A percentile compares a stretch with the other conserved stretches of the same genome.
Conservation (phyloP, 2,888 invertebrate genomes). For the Elmis aenea region DNA sequence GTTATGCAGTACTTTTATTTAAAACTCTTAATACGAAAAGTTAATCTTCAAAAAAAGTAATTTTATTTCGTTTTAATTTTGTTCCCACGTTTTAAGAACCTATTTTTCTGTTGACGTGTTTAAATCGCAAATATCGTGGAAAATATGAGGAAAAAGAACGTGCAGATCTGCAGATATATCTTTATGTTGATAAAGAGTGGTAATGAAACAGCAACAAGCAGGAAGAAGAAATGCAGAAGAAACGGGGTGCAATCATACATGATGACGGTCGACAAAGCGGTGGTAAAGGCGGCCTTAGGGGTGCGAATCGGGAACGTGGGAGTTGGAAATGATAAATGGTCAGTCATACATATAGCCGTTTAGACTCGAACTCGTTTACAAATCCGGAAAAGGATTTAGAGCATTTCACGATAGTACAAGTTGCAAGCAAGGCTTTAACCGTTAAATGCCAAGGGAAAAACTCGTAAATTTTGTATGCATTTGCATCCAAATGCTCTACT, state of each 20-base stretch:
- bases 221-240: constrained; percentile 27
- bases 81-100: too few species aligned
- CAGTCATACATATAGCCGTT: constrained; percentile 46
- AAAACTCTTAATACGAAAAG: too few species aligned
- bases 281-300: constrained; percentile 15
- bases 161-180: too few species aligned
- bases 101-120: too few species aligned
- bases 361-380: constrained; percentile 45
- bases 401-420: constrained; percentile 36
- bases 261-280: constrained; percentile 25
- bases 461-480: too few species aligned
- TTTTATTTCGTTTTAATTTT: too few species aligned
- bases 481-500: too few species aligned
- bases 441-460: too few species aligned
- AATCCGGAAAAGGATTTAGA: constrained; percentile 48
- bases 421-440: constrained; percentile 33
- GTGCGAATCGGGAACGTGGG: constrained; percentile 30
- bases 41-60: too few species aligned
- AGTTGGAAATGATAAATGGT: constrained; percentile 47
- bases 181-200: constrained; percentile 13
- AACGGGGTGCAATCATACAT: constrained; percentile 26
- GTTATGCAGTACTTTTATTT: too few species aligned
- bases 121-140: too few species aligned
- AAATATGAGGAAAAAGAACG: too few species aligned
- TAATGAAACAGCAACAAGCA: constrained; percentile 27